Evolutionary conservation across 2,113 vertebrate species (phyloP).

Genomic region (Elachura formosa): DNA sequence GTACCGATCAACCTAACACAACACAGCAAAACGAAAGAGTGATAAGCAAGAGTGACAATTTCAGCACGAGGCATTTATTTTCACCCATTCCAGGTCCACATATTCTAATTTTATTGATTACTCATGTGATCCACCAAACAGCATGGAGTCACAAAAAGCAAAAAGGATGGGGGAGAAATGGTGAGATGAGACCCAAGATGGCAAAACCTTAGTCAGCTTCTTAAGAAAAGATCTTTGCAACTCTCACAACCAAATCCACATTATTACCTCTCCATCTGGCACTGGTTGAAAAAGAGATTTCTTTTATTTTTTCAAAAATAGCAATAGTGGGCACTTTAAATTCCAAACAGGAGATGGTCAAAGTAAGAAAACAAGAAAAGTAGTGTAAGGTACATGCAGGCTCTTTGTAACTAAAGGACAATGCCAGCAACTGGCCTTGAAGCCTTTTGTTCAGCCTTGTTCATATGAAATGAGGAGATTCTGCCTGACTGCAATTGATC

Average conservation of each 20-base stretch:
- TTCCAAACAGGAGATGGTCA: neutral
- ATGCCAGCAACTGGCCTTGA: neutral
- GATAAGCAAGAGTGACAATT: neutral
- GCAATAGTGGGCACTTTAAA: neutral
- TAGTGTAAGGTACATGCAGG: neutral
- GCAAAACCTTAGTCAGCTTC: neutral
- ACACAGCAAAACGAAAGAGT: neutral
- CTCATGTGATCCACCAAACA: neutral
- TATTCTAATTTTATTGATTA: neutral
- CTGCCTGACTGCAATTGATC: neutral
- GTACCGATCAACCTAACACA: neutral
- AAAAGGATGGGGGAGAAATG: neutral
- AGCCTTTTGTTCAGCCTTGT: neutral
- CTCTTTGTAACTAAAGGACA: rapidly evolving
- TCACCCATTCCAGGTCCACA: neutral
- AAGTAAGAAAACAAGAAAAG: neutral
- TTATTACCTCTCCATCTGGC: neutral
- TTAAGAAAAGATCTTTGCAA: neutral
- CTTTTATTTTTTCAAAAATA: neutral
- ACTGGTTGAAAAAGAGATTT: neutral
- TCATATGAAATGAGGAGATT: neutral
- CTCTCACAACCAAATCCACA: neutral
- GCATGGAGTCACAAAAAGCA: neutral
- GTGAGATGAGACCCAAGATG: neutral
- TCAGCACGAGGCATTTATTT: neutral